Evolutionary conservation across 2,888 invertebrate species (phyloP), one percentile per base, ranked within the genome.

Genomic region (Baccha elongata): DNA sequence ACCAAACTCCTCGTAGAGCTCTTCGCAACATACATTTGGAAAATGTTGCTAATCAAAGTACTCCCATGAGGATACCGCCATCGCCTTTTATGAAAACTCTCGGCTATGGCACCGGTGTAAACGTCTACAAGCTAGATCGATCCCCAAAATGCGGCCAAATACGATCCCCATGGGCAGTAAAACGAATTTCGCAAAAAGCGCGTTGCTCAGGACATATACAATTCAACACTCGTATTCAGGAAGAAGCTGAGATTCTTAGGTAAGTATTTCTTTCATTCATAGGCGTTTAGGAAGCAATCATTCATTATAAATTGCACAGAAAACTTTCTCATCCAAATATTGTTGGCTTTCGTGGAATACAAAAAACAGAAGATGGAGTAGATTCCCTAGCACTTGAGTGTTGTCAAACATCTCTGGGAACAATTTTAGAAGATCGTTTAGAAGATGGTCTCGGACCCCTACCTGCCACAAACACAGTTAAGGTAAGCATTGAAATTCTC

Each of bases 141-240:
- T 95, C 95, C 0, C 95, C 96, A 0, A 91, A 92, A 85, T 92
- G 92, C 1, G 94, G 95, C 6, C 92, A 93, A 85, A 89, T 92
- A 0, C 92, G 94, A n/a, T 97, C 97, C 0, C 97, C 97, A 0
- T 97, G 97, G 97, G 97, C 96, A 0, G 91, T 97, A 0, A 97
- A 97, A 88, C 94, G 95, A 90, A 88, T 96, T 1, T 88, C 89
- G 1, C 93, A 93, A 85, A 92, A 91, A 58, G 50, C 89, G 88
- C 78, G 86, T 21, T 48, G 32, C 3, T 60, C 55, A 3, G 86
- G 86, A 48, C 71, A 86, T 23, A 84, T 85, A n/a, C 83, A 86
- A 10, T 88, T 87, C 64, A 92, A 92, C 55, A 91, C 93, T 17
- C 92, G 96, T 0, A 91, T 96, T 42, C 91, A 93, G 78, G 91